Evolutionary conservation across 2,888 invertebrate genomes (phyloP).

Genomic region (Eupithecia subfuscata): DNA sequence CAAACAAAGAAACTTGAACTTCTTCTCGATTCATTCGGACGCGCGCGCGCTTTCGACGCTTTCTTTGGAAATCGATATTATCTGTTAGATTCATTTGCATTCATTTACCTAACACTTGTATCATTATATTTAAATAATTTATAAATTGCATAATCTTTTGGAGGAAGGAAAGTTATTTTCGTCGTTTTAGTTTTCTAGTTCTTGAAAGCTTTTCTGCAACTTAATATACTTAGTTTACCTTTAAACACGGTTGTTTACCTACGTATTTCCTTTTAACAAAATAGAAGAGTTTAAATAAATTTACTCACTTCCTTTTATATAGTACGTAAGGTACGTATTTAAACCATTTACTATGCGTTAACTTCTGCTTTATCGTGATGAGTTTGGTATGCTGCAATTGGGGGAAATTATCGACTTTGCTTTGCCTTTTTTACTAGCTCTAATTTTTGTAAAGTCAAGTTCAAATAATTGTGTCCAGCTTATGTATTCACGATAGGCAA

Average conservation of each 20-base stretch:
- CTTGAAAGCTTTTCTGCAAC: not conserved
- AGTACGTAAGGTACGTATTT: no score
- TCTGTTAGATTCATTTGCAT: slow-evolving; percentile 38
- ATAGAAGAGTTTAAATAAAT: not conserved
- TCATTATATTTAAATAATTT: slow-evolving; percentile 10
- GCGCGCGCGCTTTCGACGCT: slow-evolving; percentile 47
- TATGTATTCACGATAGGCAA: not conserved
- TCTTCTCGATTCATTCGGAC: slow-evolving; percentile 39
- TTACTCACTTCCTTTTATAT: no score
- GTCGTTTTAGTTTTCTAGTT: not conserved
- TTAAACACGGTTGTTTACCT: not conserved
- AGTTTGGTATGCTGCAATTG: no score
- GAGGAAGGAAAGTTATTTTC: slow-evolving; percentile 8
- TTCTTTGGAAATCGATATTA: slow-evolving; percentile 45
- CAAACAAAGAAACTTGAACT: slow-evolving; percentile 37
- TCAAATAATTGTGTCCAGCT: not conserved
- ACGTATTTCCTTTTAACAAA: not conserved
- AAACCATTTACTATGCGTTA: not conserved
- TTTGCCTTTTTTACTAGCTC: not conserved
- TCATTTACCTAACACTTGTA: slow-evolving; percentile 25
- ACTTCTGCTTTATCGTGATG: not conserved
- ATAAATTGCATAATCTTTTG: not conserved
- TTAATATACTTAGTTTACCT: not conserved
- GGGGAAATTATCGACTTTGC: not conserved
- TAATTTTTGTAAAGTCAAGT: not conserved